Base-by-base conservation (phyloP, 2,888 invertebrate species). In the Electrophaes corylata region DNA sequence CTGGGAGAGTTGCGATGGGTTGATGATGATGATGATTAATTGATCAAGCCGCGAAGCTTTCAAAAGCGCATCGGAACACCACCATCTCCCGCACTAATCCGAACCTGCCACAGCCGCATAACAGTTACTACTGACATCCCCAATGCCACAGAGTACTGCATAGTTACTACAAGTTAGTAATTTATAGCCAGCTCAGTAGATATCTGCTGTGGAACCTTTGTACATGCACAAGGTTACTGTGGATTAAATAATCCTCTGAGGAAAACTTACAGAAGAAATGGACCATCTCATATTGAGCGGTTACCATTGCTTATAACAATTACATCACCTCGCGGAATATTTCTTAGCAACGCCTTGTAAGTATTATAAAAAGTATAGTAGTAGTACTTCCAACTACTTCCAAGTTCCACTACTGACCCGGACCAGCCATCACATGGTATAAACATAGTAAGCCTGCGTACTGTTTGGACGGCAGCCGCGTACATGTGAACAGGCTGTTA, bases 61-160 rank as follows among this genome's bases (percentile, higher is more conserved):
- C 33, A 47, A 54, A 54, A 54, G 53, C 53, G 53, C 53, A 54
- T 54, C 53, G 46, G 37, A 52, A 45, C 40, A 12, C 20, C 6
- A 19, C 11, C 14, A 0, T 10, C 3, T 20, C 37, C 39, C 19
- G n/a, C n/a, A n/a, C 40, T 37, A 3, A 37, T 45, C 39, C 37
- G 12, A 11, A 23, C 26, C 23, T 12, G 14, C 51, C 19, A 29
- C 37, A 39, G 37, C 14, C 29, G 41, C 10, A 16, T 0, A 20
- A 23, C 33, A 53, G 46, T 40, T 26, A 46, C 31, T 46, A 20
- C n/a, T 18, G 4, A 0, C 14, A 12, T 23, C 18, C 52, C 37
- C 20, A 40, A 37, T 11, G 19, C 37, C 44, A 46, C 39, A 39
- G 45, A 3, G 11, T 18, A 40, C n/a, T 11, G 12, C 5, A 31